phyloP scores from a whole-genome alignment of 2,113 vertebrate genomes.

The Cygnus buccinator region DNA sequence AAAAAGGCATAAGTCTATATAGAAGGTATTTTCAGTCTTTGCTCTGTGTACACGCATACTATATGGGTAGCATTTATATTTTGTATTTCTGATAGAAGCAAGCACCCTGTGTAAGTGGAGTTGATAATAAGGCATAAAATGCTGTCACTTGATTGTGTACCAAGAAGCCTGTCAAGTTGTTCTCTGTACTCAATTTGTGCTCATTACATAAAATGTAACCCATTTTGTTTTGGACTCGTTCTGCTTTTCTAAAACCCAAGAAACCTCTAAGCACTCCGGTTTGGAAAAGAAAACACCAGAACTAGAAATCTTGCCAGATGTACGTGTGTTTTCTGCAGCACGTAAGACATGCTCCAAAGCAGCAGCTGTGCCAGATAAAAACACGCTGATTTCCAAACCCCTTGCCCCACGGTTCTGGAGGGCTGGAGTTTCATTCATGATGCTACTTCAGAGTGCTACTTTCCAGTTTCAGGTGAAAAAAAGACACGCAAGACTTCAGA shows the following conservation, averaged over 20 bases:
- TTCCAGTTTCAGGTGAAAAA: background rate
- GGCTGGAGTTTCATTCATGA: background rate
- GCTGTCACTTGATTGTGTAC: background rate
- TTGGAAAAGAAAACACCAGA: background rate
- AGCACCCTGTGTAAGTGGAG: background rate
- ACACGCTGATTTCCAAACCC: background rate
- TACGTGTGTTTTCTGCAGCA: background rate
- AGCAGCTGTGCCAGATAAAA: background rate
- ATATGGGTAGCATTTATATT: background rate
- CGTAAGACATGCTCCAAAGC: background rate
- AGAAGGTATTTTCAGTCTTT: background rate
- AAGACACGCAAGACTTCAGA: background rate
- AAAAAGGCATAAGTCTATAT: background rate
- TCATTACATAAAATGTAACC: background rate
- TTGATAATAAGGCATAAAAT: background rate
- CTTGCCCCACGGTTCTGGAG: background rate
- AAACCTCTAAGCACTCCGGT: background rate
- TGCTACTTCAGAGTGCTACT: background rate
- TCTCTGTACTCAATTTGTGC: background rate
- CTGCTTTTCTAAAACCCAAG: constrained; percentile 5
- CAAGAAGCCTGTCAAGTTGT: constrained; percentile 1
- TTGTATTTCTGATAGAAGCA: constrained; percentile 5
- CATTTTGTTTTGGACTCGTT: background rate
- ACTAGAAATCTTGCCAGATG: background rate
- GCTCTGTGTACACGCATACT: fast-evolving